These are phyloP conservation scores for Lithosia quadra DNA, from an alignment of 2,888 invertebrate species.

Conservation along the genomic window DNA sequence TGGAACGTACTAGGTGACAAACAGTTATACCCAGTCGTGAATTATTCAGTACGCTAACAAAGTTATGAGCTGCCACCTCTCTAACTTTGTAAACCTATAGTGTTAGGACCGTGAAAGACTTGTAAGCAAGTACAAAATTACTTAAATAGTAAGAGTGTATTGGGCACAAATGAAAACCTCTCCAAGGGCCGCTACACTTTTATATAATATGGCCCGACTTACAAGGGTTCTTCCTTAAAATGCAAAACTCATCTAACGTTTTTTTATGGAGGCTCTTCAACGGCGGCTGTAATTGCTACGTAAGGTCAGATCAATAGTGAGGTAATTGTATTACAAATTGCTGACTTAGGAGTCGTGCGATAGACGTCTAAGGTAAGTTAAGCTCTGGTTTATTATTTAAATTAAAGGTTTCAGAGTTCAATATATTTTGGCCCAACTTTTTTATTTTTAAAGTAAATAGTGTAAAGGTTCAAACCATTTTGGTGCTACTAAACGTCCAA, in stretches of 20 bases:
- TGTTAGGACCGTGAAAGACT: background rate
- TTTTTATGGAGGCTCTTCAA: conserved; percentile 17
- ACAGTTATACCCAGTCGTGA: background rate
- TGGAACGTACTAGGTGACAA: background rate
- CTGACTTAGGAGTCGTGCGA: background rate
- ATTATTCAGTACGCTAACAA: background rate
- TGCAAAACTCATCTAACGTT: conserved; percentile 19
- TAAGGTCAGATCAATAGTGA: conserved; percentile 28
- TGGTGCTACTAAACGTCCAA: conserved; percentile 3
- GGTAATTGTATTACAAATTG: conserved; percentile 24
- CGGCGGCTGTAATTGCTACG: conserved; percentile 20
- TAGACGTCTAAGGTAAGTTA: background rate
- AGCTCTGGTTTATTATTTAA: background rate
- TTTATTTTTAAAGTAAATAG: conserved; percentile 7
- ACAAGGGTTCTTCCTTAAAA: conserved; percentile 14
- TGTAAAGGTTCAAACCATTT: background rate
- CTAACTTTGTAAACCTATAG: background rate
- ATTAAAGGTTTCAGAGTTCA: background rate
- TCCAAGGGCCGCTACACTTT: background rate
- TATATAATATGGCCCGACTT: background rate
- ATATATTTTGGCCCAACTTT: background rate
- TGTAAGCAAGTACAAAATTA: too few relatives aligned
- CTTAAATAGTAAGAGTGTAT: too few relatives aligned
- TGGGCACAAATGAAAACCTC: background rate
- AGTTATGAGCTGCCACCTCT: background rate